These are phyloP conservation scores for Eristalis intricaria DNA, from an alignment of 2,888 invertebrate species.

Conservation along the genomic window DNA sequence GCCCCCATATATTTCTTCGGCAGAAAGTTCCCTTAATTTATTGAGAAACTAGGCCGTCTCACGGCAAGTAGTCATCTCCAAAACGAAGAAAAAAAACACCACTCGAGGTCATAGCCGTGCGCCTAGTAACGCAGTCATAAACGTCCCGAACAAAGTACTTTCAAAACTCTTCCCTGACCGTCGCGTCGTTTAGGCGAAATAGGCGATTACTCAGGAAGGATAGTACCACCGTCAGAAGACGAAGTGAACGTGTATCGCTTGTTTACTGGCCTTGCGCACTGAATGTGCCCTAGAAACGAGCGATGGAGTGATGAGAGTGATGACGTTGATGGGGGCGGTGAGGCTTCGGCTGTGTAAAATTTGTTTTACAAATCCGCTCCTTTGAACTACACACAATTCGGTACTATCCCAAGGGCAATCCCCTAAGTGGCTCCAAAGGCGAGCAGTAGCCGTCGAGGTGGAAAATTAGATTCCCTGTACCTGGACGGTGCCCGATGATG, in stretches of 20 bases:
- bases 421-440: constrained; percentile 8
- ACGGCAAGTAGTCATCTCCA: neutral
- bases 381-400: constrained; percentile 16
- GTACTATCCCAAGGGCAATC: constrained; percentile 24
- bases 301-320: neutral
- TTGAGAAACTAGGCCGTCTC: neutral
- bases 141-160: constrained; percentile 6
- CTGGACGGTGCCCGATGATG: neutral
- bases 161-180: neutral
- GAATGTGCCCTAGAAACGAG: neutral
- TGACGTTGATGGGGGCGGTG: constrained; percentile 27
- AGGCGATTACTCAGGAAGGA: constrained; percentile 30
- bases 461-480: constrained; percentile 60
- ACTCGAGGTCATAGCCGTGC: neutral
- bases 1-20: neutral
- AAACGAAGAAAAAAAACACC: neutral
- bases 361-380: constrained; percentile 24
- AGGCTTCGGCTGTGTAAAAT: constrained; percentile 11
- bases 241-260: neutral
- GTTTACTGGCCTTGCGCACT: neutral
- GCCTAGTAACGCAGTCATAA: constrained; percentile 15
- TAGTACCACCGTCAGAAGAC: neutral
- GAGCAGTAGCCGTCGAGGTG: constrained; percentile 23
- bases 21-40: constrained; percentile 10
- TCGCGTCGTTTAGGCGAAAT: constrained; percentile 20